Evolutionary conservation across 1,140 invertebrate species (phyloP).

Genomic region (Babylonia areolata): DNA sequence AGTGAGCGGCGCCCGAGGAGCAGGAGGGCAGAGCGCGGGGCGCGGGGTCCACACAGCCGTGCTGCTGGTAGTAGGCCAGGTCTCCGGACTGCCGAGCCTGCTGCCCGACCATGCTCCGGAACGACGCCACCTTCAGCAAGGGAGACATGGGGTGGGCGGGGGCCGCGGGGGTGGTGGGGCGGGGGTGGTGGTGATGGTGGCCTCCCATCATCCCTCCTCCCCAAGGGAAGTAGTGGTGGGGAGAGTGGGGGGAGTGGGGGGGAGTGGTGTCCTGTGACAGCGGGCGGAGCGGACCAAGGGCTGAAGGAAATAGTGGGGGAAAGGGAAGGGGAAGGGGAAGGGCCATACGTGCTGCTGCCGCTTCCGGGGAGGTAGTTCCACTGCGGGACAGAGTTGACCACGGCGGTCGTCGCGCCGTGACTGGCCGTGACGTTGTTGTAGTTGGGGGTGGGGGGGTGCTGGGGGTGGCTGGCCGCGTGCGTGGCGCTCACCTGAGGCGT

Average conservation of each 20-base stretch:
- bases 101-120: not conserved
- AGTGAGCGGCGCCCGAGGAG: not conserved
- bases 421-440: not conserved
- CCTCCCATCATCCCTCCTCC: not conserved
- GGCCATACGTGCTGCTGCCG: too few relatives aligned
- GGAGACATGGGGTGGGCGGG: not conserved
- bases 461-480: too few relatives aligned
- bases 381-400: too few relatives aligned
- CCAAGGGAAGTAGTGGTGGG: too few relatives aligned
- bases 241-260: too few relatives aligned
- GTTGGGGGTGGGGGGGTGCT: not conserved
- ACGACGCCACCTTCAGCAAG: not conserved
- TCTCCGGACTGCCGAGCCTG: not conserved
- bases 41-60: slow-evolving; percentile 7
- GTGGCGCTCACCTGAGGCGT: not conserved
- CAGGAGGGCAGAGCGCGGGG: not conserved
- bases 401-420: not conserved
- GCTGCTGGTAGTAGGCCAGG: slow-evolving; percentile 20
- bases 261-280: too few relatives aligned
- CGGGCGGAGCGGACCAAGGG: too few relatives aligned
- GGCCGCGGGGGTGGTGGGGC: not conserved
- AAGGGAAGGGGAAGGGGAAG: too few relatives aligned
- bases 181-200: not conserved
- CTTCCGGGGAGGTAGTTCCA: too few relatives aligned
- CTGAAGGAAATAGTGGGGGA: too few relatives aligned